Evolutionary conservation across 2,113 vertebrate genomes (phyloP).

Genomic region (Danio rerio): GRCz12tu NC_133181.1:51482001-51482500

Average conservation of each 20-base stretch:
- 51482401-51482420: constrained; percentile 44
- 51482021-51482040: too few species aligned
- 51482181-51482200: constrained; percentile 1
- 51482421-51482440: constrained; percentile 37
- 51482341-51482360: constrained; percentile 43
- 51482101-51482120: too few species aligned
- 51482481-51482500: not conserved
- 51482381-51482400: constrained; percentile 45
- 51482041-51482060: too few species aligned
- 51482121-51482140: not conserved
- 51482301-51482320: constrained; percentile 31
- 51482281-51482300: constrained; percentile 23
- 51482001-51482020: too few species aligned
- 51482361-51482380: constrained; percentile 18
- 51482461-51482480: not conserved
- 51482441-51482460: constrained; percentile 39
- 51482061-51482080: too few species aligned
- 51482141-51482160: not conserved
- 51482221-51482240: constrained; percentile 32
- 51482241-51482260: constrained; percentile 8
- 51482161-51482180: not conserved
- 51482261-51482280: constrained; percentile 47
- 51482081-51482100: too few species aligned
- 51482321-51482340: constrained; percentile 34
- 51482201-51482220: constrained; percentile 39